These are phyloP conservation scores for Linyphia triangularis DNA, from an alignment of 2,888 invertebrate species.

Conservation along the genomic window DNA sequence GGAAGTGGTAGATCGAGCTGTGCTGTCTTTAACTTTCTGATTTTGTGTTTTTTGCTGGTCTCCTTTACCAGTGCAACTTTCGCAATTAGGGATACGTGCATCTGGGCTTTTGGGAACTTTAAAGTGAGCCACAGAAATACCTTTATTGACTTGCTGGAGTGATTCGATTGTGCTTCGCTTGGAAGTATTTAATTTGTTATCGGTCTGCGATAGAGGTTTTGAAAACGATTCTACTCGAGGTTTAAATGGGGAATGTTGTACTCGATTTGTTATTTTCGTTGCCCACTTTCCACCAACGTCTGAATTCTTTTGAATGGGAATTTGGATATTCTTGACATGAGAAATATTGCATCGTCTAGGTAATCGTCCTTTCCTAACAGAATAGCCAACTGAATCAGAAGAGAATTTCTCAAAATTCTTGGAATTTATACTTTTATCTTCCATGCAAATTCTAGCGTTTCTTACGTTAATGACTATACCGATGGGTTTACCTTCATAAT, in stretches of 20 bases:
- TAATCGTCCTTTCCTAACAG: not conserved
- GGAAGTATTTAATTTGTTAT: no score
- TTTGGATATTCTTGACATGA: not conserved
- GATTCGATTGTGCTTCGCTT: no score
- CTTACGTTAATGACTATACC: conserved; percentile 17
- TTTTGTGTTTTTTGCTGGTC: not conserved
- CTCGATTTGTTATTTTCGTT: no score
- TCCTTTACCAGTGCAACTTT: no score
- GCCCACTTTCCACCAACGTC: no score
- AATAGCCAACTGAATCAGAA: not conserved
- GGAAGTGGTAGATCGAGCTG: not conserved
- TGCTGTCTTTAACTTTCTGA: not conserved
- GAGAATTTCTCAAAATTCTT: not conserved
- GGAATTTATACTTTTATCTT: not conserved
- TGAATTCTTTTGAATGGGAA: not conserved
- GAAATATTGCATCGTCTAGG: not conserved
- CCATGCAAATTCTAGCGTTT: not conserved
- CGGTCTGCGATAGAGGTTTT: no score
- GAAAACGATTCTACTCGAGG: no score
- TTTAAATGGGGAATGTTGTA: no score
- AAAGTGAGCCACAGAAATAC: no score
- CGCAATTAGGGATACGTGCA: no score
- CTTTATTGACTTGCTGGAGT: no score
- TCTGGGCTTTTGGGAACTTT: no score
- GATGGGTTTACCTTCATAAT: conserved; percentile 32